Evolutionary conservation across 2,888 invertebrate species (phyloP).

Genomic region (Caenorhabditis angaria): DNA sequence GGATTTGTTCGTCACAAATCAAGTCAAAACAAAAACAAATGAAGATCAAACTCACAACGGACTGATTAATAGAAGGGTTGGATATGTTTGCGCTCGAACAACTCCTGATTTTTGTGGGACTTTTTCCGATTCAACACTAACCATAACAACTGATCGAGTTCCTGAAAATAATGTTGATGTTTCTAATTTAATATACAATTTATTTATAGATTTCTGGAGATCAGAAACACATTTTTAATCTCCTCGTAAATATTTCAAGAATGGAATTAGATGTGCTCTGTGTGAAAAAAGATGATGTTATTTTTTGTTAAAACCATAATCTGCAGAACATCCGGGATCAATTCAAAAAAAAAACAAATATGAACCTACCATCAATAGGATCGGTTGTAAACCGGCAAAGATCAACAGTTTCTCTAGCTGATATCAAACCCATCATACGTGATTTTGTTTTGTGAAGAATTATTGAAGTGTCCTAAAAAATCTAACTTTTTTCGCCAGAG

Average conservation of each 20-base stretch:
- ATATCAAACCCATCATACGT: constrained; percentile 46
- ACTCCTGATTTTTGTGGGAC: constrained; percentile 34
- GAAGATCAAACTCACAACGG: constrained; percentile 31
- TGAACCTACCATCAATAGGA: constrained; percentile 31
- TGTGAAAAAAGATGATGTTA: no score
- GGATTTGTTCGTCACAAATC: neutral
- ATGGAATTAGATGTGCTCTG: no score
- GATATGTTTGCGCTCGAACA: constrained; percentile 47
- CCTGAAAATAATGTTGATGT: constrained; percentile 27
- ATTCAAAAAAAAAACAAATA: no score
- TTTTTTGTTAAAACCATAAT: no score
- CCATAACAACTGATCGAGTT: constrained; percentile 48
- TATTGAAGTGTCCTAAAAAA: constrained; percentile 43
- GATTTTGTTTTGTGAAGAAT: constrained; percentile 50
- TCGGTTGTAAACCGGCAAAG: constrained; percentile 45
- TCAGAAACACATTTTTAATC: no score
- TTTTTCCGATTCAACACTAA: constrained; percentile 41
- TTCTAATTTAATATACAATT: no score
- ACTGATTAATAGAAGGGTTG: constrained; percentile 46
- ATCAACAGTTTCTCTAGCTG: constrained; percentile 48
- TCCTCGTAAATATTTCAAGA: no score
- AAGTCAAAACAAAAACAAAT: neutral
- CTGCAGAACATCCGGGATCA: no score
- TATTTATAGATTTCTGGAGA: neutral
- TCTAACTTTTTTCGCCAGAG: neutral